These are phyloP conservation scores for Ariolimax columbianus DNA, from an alignment of 2,888 invertebrate genomes.

Conservation along the genomic window DNA sequence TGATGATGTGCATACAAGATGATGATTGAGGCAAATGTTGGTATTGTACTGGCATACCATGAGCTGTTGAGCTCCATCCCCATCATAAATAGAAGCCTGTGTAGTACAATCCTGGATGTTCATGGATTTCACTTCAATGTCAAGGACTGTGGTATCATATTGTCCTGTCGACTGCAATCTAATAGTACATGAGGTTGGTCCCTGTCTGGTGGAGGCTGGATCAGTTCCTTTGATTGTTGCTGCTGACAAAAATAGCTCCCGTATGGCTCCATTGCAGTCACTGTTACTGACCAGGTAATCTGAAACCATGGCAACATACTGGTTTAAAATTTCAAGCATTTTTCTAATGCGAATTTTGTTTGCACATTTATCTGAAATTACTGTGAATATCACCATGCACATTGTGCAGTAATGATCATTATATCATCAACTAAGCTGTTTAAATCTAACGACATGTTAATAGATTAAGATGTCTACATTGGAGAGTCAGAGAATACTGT, in stretches of 20 bases:
- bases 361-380: too few species aligned
- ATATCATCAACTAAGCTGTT: too few species aligned
- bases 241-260: conserved; percentile 37
- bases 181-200: conserved; percentile 37
- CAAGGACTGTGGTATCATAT: conserved; percentile 45
- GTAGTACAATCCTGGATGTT: conserved; percentile 48
- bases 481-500: too few species aligned
- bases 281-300: conserved; percentile 50
- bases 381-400: too few species aligned
- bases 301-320: conserved; percentile 14
- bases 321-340: too few species aligned
- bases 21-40: background rate
- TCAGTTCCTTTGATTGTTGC: conserved; percentile 37
- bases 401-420: too few species aligned
- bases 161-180: conserved; percentile 28
- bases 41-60: conserved; percentile 37
- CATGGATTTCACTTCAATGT: conserved; percentile 39
- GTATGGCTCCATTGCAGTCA: conserved; percentile 50
- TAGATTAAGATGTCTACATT: too few species aligned
- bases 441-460: too few species aligned
- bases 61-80: conserved; percentile 27
- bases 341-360: background rate
- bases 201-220: background rate
- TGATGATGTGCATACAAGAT: background rate
- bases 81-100: conserved; percentile 49